A percentile compares a stretch with the other conserved stretches of the same genome.
Conservation (phyloP, 1,140 invertebrate species). For the Heliconius hermathena region DNA sequence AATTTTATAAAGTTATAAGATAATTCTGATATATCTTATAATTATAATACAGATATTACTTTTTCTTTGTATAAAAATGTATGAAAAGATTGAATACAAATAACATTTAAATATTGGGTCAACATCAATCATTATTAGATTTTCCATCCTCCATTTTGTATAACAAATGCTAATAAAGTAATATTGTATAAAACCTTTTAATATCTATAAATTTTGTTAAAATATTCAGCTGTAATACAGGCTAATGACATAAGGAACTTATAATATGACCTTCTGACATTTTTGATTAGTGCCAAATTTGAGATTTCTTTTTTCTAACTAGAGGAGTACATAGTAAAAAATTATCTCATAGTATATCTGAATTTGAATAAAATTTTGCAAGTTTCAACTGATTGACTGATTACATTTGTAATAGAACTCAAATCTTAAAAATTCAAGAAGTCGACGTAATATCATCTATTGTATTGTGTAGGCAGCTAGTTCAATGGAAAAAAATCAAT, state of each 20-base stretch:
- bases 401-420: not conserved
- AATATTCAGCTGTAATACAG: not conserved
- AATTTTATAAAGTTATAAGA: too few relatives aligned
- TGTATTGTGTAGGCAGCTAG: constrained; percentile 60
- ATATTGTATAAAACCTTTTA: not conserved
- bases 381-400: not conserved
- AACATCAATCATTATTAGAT: not conserved
- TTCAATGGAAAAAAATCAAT: constrained; percentile 72
- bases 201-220: not conserved
- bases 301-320: not conserved
- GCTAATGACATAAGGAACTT: constrained; percentile 4
- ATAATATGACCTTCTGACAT: constrained; percentile 43
- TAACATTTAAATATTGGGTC: not conserved
- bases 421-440: constrained; percentile 5
- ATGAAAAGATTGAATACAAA: not conserved
- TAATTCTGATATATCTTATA: too few relatives aligned
- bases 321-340: not conserved
- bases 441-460: constrained; percentile 17
- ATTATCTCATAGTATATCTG: not conserved
- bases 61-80: too few relatives aligned
- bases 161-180: not conserved
- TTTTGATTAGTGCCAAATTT: constrained; percentile 20
- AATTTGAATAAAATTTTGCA: not conserved
- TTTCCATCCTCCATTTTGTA: constrained; percentile 11
- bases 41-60: too few relatives aligned